Conservation (phyloP, 2,888 invertebrate genomes). For the Phorcus lineatus region DNA sequence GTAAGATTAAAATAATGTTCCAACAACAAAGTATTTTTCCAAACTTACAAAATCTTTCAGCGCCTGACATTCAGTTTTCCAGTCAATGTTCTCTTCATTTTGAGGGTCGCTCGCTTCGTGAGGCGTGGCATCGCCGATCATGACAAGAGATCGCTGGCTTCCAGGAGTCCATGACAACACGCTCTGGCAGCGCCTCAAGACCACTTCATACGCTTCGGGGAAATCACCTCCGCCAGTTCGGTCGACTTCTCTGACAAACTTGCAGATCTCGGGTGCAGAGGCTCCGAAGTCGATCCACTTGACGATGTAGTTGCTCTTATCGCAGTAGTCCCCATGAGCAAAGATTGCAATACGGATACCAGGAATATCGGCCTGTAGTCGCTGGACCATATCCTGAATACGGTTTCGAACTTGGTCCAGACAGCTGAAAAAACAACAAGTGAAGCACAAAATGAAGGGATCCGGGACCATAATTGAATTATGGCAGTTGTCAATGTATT, state of each 20-base stretch:
- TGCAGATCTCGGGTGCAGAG: constrained; percentile 51
- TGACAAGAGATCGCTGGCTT: constrained; percentile 60
- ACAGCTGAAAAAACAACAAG: constrained; percentile 18
- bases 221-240: constrained; percentile 64
- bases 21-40: not conserved
- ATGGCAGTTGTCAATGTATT: too few species aligned
- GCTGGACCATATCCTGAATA: constrained; percentile 56
- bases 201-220: constrained; percentile 70
- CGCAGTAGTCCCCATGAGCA: constrained; percentile 71
- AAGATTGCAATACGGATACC: constrained; percentile 62
- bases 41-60: constrained; percentile 49
- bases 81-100: constrained; percentile 59
- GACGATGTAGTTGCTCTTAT: constrained; percentile 58
- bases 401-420: constrained; percentile 54
- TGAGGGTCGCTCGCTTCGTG: constrained; percentile 49
- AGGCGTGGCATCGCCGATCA: constrained; percentile 67
- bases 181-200: constrained; percentile 57
- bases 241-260: constrained; percentile 58
- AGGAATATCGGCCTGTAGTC: constrained; percentile 64
- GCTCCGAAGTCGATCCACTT: constrained; percentile 65
- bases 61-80: constrained; percentile 51
- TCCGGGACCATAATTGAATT: too few species aligned
- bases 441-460: not conserved
- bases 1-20: too few species aligned
- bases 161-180: constrained; percentile 63